A percentile compares a stretch with the other conserved stretches of the same genome.
Conservation (phyloP, 2,797 vertebrate genomes). For the Sebastes variabilis region DNA sequence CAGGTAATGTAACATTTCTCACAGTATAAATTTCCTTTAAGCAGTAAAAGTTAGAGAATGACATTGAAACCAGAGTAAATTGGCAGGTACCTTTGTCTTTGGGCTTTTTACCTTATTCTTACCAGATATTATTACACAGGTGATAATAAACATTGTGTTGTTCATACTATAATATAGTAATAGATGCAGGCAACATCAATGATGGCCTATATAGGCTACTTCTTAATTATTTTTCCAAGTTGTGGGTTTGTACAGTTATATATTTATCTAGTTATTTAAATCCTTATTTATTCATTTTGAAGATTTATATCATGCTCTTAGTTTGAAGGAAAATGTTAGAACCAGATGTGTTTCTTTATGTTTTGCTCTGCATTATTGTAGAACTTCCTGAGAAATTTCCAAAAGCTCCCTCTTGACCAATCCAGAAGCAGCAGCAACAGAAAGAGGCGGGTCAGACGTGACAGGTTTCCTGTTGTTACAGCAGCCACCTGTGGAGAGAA, state of each 20-base stretch:
- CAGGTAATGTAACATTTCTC: not conserved
- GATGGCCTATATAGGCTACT: not conserved
- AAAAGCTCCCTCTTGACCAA: conserved; percentile 24
- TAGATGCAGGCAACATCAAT: not conserved
- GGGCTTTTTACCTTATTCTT: not conserved
- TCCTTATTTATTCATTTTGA: not conserved
- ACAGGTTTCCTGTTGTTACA: not conserved
- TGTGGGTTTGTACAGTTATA: not conserved
- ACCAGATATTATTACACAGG: not conserved
- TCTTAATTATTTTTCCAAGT: not conserved
- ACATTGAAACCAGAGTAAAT: not conserved
- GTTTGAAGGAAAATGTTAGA: conserved; percentile 15
- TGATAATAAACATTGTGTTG: not conserved
- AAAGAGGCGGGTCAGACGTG: not conserved
- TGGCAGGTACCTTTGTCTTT: too few relatives aligned
- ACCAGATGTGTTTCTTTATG: conserved; percentile 14
- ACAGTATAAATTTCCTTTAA: not conserved
- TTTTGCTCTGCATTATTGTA: not conserved
- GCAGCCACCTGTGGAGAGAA: not conserved
- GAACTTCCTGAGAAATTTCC: conserved; percentile 52
- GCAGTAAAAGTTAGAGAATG: not conserved
- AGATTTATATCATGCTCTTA: conserved; percentile 13
- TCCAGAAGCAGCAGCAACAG: conserved; percentile 27
- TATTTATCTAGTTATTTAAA: not conserved
- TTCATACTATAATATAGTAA: not conserved